A percentile compares a stretch with the other conserved stretches of the same genome.
phyloP scores from a whole-genome alignment of 2,888 invertebrate genomes.

The Hemicrepidius hirtus region DNA sequence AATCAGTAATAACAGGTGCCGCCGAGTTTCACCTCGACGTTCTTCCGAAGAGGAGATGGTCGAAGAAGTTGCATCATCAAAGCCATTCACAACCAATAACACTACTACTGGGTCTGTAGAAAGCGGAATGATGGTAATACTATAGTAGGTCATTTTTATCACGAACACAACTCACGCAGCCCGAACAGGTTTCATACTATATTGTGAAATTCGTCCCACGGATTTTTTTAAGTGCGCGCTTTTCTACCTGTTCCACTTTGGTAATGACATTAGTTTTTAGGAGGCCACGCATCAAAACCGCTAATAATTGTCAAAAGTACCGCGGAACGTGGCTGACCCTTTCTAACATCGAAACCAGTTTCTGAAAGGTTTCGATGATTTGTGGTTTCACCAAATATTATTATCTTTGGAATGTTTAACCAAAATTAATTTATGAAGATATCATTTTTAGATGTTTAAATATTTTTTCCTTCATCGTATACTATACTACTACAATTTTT shows the following conservation, averaged over 20 bases:
- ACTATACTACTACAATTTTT: no score
- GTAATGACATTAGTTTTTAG: conserved; percentile 39
- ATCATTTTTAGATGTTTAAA: no score
- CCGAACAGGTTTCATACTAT: conserved; percentile 51
- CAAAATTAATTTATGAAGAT: background rate
- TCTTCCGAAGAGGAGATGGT: conserved; percentile 45
- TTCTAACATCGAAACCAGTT: conserved; percentile 38
- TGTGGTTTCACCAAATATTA: conserved; percentile 28
- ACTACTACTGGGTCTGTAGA: conserved; percentile 53
- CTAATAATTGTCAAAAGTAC: conserved; percentile 42
- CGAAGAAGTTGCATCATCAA: conserved; percentile 54
- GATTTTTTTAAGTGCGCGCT: conserved; percentile 31
- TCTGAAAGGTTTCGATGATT: conserved; percentile 26
- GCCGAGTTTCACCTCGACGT: conserved; percentile 53
- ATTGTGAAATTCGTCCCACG: conserved; percentile 48
- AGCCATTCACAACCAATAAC: conserved; percentile 59
- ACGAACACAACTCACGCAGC: conserved; percentile 57
- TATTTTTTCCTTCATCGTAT: no score
- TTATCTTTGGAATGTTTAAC: conserved; percentile 23
- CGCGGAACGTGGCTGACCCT: conserved; percentile 40
- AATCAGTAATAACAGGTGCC: conserved; percentile 54
- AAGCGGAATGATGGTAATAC: conserved; percentile 59
- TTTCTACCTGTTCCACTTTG: conserved; percentile 42
- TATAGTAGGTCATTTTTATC: conserved; percentile 62
- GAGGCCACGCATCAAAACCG: conserved; percentile 39